Evolutionary conservation across 2,113 vertebrate species (phyloP).

Genomic region (Cynopterus brachyotis): DNA sequence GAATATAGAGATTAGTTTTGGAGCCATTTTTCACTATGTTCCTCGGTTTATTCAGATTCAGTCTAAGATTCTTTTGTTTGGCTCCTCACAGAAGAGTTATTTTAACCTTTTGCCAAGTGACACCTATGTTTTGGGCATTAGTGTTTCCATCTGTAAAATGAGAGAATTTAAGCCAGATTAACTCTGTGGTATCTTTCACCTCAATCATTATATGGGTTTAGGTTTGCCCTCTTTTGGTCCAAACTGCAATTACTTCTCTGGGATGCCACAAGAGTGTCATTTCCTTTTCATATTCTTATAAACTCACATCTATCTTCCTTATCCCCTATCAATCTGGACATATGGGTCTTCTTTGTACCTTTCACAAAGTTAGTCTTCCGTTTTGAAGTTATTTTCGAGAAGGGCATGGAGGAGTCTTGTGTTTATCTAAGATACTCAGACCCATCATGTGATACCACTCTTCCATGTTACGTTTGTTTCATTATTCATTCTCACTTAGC

Average conservation of each 20-base stretch:
- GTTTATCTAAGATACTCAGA: neutral
- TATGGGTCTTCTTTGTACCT: neutral
- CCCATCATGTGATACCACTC: neutral
- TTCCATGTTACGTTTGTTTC: neutral
- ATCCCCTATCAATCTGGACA: neutral
- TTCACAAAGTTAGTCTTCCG: neutral
- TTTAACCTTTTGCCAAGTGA: neutral
- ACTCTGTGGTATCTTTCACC: neutral
- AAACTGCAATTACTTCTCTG: neutral
- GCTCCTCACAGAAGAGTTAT: neutral
- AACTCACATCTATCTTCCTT: slow-evolving; percentile 2
- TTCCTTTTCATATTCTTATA: neutral
- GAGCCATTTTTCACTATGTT: neutral
- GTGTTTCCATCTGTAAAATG: neutral
- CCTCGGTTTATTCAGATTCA: neutral
- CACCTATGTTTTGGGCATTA: neutral
- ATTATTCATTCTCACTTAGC: neutral
- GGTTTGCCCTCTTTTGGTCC: neutral
- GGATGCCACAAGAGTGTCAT: neutral
- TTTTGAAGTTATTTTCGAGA: slow-evolving; percentile 5
- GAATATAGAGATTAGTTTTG: neutral
- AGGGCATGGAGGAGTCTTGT: neutral
- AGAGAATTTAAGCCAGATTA: neutral
- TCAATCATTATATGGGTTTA: neutral
- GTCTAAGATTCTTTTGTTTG: neutral